Percentiles rank a stretch among this genome's conserved stretches.
These are phyloP conservation scores for Ypsolopha scabrella DNA, from an alignment of 2,888 invertebrate species.

Conservation along the genomic window DNA sequence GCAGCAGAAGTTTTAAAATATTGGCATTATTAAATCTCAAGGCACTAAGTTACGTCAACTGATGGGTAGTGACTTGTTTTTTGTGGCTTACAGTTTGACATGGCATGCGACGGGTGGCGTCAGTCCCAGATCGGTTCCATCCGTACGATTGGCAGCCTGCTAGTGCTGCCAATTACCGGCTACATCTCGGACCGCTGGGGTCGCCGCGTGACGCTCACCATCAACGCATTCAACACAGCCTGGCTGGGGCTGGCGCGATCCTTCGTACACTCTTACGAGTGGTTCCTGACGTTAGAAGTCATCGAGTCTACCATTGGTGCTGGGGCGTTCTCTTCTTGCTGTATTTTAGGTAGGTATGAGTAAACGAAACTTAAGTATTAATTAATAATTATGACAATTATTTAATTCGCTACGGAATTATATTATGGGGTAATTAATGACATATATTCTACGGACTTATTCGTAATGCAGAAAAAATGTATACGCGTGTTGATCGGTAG, in stretches of 20 bases:
- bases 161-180: slow-evolving; percentile 78
- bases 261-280: slow-evolving; percentile 76
- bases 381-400: too few species aligned
- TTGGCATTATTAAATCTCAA: too few species aligned
- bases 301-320: slow-evolving; percentile 77
- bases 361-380: too few species aligned
- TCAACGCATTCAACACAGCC: slow-evolving; percentile 73
- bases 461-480: too few species aligned
- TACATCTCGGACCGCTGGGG: slow-evolving; percentile 82
- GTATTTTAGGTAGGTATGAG: slow-evolving; percentile 72
- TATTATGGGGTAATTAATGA: too few species aligned
- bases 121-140: slow-evolving; percentile 80
- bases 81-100: slow-evolving; percentile 57
- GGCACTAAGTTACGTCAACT: too few species aligned
- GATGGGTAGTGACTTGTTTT: not conserved
- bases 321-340: slow-evolving; percentile 78
- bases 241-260: slow-evolving; percentile 76
- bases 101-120: slow-evolving; percentile 79
- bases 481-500: too few species aligned
- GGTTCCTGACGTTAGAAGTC: slow-evolving; percentile 78
- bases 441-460: too few species aligned
- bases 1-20: too few species aligned
- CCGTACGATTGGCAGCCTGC: slow-evolving; percentile 77
- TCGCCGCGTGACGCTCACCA: slow-evolving; percentile 71
- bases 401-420: too few species aligned